Conservation (phyloP, 1,140 invertebrate genomes). For the Ylistrum balloti region DNA sequence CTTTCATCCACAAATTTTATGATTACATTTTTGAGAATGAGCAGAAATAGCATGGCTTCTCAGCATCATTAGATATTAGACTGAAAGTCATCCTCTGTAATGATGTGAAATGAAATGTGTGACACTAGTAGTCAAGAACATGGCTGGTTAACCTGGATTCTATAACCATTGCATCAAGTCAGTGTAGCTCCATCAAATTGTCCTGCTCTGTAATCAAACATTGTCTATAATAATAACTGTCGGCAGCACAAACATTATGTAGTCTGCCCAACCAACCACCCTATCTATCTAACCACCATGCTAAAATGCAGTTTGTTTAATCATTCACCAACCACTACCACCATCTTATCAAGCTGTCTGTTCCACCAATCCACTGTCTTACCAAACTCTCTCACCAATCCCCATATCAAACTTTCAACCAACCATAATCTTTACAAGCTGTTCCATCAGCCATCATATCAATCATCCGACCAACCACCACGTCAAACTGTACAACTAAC, state of each 20-base stretch:
- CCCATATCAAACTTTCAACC: not conserved
- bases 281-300: too few species aligned
- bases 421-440: too few species aligned
- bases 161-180: not conserved
- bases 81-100: not conserved
- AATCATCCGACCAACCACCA: not conserved
- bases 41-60: slow-evolving; percentile 26
- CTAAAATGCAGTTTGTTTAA: not conserved
- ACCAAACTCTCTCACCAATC: not conserved
- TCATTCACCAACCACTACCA: not conserved
- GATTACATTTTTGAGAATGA: not conserved
- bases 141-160: slow-evolving; percentile 17
- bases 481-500: not conserved
- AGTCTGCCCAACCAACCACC: too few species aligned
- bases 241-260: too few species aligned
- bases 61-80: not conserved
- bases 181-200: not conserved
- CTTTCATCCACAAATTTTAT: not conserved
- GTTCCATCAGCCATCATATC: not conserved
- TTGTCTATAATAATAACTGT: too few species aligned
- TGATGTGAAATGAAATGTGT: not conserved
- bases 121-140: too few species aligned
- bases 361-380: not conserved
- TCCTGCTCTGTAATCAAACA: too few species aligned
- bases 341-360: not conserved